Conservation (phyloP, 2,888 invertebrate species). For the Anorthoa munda region DNA sequence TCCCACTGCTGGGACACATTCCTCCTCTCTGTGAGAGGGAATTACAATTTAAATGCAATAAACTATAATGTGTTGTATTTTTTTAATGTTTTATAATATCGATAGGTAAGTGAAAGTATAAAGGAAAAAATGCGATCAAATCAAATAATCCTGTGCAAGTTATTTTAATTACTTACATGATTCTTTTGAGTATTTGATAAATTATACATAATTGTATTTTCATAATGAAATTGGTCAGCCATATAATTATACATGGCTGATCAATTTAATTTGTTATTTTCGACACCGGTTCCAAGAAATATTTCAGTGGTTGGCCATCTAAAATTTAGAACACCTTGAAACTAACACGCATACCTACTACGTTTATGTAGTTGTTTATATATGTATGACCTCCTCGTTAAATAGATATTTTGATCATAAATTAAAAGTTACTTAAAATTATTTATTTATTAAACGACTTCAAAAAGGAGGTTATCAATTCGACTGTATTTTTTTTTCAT, state of each 20-base stretch:
- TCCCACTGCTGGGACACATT: too few species aligned
- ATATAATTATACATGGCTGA: background rate
- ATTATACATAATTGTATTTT: background rate
- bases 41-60: too few species aligned
- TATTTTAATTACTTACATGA: background rate
- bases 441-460: background rate
- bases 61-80: too few species aligned
- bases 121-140: background rate
- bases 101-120: background rate
- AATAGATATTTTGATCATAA: background rate
- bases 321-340: constrained; percentile 43
- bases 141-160: background rate
- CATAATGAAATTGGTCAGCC: too few species aligned
- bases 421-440: background rate
- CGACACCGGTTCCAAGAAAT: constrained; percentile 11
- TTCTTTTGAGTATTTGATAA: background rate
- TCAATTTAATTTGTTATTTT: background rate
- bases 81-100: too few species aligned
- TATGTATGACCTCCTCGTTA: background rate
- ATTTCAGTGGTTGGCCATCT: constrained; percentile 26
- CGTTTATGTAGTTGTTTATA: constrained; percentile 15
- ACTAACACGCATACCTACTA: background rate
- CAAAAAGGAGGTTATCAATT: too few species aligned
- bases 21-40: too few species aligned
- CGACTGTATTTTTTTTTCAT: too few species aligned